Conservation (phyloP, 2,113 vertebrate genomes). For the Ctenomys sociabilis region DNA sequence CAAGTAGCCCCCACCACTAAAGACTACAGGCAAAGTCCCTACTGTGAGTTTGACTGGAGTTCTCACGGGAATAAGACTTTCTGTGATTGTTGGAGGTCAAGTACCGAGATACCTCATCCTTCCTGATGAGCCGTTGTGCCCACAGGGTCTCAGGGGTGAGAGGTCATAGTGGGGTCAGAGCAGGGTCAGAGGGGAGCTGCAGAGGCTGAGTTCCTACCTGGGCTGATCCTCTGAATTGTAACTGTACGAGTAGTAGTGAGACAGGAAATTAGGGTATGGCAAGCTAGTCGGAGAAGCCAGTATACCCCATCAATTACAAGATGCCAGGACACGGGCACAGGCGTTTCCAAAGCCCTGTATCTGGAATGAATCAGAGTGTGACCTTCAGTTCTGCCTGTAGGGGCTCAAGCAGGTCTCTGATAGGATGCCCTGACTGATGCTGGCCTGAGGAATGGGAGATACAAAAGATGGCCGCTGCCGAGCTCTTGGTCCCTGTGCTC, state of each 20-base stretch:
- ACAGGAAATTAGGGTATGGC: background rate
- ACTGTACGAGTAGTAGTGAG: background rate
- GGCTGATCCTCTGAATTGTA: background rate
- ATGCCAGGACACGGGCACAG: background rate
- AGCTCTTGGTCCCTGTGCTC: background rate
- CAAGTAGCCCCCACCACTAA: background rate
- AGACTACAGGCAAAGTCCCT: background rate
- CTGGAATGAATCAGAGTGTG: background rate
- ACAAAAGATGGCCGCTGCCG: background rate
- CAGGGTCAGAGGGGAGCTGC: background rate
- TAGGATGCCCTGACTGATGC: background rate
- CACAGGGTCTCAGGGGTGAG: background rate
- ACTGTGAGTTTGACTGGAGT: background rate
- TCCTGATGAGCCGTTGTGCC: accelerated
- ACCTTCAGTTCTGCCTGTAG: background rate
- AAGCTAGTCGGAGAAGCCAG: background rate
- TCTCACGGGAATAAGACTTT: accelerated
- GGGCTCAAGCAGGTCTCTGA: background rate
- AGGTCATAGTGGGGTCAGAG: background rate
- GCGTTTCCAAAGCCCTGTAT: background rate
- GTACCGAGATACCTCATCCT: background rate
- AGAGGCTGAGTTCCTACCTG: background rate
- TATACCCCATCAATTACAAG: background rate
- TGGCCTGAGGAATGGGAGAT: background rate
- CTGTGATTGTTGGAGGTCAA: background rate